Evolutionary conservation across 2,113 vertebrate genomes (phyloP).

Genomic region (Trematomus loennbergii): DNA sequence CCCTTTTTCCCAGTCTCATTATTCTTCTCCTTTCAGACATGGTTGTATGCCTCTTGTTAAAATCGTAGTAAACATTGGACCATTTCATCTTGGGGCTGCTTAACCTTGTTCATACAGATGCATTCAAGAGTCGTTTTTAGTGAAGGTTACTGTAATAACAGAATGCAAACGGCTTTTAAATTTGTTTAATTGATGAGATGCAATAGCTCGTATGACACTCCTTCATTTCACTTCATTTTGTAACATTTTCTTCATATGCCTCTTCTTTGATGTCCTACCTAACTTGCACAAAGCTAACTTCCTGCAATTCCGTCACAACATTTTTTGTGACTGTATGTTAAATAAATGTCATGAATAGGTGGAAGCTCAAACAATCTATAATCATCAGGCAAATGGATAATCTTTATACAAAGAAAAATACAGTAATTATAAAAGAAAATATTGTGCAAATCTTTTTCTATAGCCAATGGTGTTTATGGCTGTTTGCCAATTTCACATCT

Average conservation of each 20-base stretch:
- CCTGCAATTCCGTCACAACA: too few species aligned
- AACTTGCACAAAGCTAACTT: too few species aligned
- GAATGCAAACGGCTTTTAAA: too few species aligned
- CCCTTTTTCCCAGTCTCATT: slow-evolving; percentile 33
- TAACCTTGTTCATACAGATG: background rate
- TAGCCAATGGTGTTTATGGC: background rate
- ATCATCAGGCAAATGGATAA: background rate
- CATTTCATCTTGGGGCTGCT: background rate
- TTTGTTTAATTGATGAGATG: too few species aligned
- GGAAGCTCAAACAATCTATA: too few species aligned
- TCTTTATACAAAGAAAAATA: background rate
- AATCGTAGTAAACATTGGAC: background rate
- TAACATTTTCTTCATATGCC: too few species aligned
- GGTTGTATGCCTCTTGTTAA: slow-evolving; percentile 27
- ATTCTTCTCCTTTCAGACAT: slow-evolving; percentile 28
- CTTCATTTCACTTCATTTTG: too few species aligned
- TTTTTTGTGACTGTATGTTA: too few species aligned
- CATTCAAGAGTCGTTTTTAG: slow-evolving; percentile 6
- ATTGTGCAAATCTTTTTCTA: background rate
- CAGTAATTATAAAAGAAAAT: background rate
- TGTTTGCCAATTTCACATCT: background rate
- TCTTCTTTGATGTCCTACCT: too few species aligned
- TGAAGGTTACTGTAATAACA: too few species aligned
- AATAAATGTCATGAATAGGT: too few species aligned
- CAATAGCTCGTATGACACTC: too few species aligned